Base-by-base conservation (phyloP, 2,797 vertebrate genomes). In the Myotis planiceps region DNA sequence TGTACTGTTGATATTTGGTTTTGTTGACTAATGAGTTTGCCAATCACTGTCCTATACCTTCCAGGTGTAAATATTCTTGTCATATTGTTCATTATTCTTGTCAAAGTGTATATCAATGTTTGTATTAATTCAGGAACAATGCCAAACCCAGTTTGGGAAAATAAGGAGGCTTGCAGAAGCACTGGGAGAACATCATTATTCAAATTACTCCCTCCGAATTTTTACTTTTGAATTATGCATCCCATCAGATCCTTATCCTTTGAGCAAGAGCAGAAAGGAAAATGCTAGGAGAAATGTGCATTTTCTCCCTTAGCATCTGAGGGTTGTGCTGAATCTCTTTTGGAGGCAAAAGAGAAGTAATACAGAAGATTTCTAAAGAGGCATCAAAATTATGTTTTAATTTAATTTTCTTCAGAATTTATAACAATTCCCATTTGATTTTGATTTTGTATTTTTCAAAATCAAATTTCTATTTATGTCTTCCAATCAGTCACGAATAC, bases 381-480 rank as follows among this genome's bases (percentile, higher is more conserved):
- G 37, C 25, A 82, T 34, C 32, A 79, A 66, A 92, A 27, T 47
- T 68, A 12, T 63, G 1, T 55, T 69, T 92, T 45, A 16, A 29
- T 37, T 6, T 76, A 25, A 25, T 66, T 92, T 69, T 47, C 72
- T 66, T 34, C 39, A 21, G 47, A 27, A 65, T 88, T 39, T 55
- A 0, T 83, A 76, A 75, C 2, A 78, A 93, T 58, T 85, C 39
- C 29, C 47, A 32, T 34, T 53, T 74, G 13, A 55, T 72, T 78
- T 92, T 82, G 58, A 53, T 81, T 84, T 75, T 92, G 15, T 85
- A 12, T 9, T 80, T 88, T 75, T 81, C 25, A 92, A 87, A 94
- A 66, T 92, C 1, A 45, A 37, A 84, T 71, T 78, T 96, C 3
- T 86, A 39, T 45, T 53, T 86, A 63, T 49, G 21, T 51, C n/a